A percentile compares a stretch with the other conserved stretches of the same genome.
These are phyloP conservation scores for Drosophila robusta DNA, from an alignment of 2,888 invertebrate genomes.

Conservation along the genomic window DNA sequence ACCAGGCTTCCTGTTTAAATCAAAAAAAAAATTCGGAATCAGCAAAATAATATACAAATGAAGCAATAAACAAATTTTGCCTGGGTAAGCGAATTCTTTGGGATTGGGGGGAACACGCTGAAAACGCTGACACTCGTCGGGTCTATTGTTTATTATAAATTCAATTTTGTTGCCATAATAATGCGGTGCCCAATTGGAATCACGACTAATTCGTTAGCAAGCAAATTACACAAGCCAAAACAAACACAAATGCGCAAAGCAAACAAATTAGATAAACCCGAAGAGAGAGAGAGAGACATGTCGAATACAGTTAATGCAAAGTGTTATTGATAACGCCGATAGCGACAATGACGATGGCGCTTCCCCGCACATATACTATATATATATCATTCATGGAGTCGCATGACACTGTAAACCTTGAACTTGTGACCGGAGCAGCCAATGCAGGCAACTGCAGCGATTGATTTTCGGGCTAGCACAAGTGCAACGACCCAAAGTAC, in stretches of 20 bases:
- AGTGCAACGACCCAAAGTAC: constrained; percentile 54
- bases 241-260: constrained; percentile 23
- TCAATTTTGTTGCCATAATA: constrained; percentile 60
- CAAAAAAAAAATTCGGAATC: constrained; percentile 3
- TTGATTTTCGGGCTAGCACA: constrained; percentile 59
- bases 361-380: constrained; percentile 11
- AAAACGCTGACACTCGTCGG: constrained; percentile 23
- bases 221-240: constrained; percentile 49
- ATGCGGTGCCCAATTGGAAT: constrained; percentile 36
- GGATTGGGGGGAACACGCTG: background rate
- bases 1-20: constrained; percentile 88
- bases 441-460: constrained; percentile 33
- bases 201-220: constrained; percentile 66
- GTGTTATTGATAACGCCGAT: constrained; percentile 35
- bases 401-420: constrained; percentile 62
- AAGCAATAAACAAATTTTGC: constrained; percentile 21
- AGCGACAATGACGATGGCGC: constrained; percentile 5
- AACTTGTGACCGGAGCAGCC: constrained; percentile 62
- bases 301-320: constrained; percentile 48
- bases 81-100: constrained; percentile 26
- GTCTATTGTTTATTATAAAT: constrained; percentile 61
- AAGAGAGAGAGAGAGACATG: constrained; percentile 9
- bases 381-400: constrained; percentile 20
- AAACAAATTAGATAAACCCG: constrained; percentile 42
- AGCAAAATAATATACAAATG: constrained; percentile 9